Conservation (phyloP, 2,888 invertebrate genomes). For the Lacanobia oleracea region DNA sequence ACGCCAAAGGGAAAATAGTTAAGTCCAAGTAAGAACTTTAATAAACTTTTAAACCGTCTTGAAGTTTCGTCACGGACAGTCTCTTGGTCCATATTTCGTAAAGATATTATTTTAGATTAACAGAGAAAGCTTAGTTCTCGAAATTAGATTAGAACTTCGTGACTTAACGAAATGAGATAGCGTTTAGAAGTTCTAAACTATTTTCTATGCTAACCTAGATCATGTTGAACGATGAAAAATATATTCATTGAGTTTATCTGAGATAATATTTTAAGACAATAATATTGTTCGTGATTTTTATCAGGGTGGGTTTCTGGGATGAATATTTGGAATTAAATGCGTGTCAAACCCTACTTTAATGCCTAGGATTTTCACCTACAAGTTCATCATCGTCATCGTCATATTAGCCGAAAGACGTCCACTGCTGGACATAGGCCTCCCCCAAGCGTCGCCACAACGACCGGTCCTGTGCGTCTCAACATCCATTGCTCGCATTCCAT, state of each 20-base stretch:
- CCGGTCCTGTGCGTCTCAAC: too few species aligned
- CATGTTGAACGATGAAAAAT: constrained; percentile 45
- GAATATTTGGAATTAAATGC: too few species aligned
- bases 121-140: constrained; percentile 48
- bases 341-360: too few species aligned
- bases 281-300: background rate
- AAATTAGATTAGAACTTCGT: constrained; percentile 58
- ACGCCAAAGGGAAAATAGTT: constrained; percentile 26
- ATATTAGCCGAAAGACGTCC: too few species aligned
- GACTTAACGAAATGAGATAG: constrained; percentile 52
- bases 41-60: constrained; percentile 35
- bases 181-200: constrained; percentile 22
- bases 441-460: too few species aligned
- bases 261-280: constrained; percentile 1
- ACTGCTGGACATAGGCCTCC: too few species aligned
- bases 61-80: constrained; percentile 19
- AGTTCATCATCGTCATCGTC: too few species aligned
- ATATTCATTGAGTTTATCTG: constrained; percentile 16
- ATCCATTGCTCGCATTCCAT: too few species aligned
- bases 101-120: constrained; percentile 47
- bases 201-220: constrained; percentile 52
- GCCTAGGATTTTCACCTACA: too few species aligned
- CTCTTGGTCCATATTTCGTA: constrained; percentile 40
- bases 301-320: too few species aligned
- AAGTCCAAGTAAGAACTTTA: constrained; percentile 29